A percentile compares a stretch with the other conserved stretches of the same genome.
phyloP scores from a whole-genome alignment of 35 echinoderm and acorn worm genomes.

The Acanthaster planci region DNA sequence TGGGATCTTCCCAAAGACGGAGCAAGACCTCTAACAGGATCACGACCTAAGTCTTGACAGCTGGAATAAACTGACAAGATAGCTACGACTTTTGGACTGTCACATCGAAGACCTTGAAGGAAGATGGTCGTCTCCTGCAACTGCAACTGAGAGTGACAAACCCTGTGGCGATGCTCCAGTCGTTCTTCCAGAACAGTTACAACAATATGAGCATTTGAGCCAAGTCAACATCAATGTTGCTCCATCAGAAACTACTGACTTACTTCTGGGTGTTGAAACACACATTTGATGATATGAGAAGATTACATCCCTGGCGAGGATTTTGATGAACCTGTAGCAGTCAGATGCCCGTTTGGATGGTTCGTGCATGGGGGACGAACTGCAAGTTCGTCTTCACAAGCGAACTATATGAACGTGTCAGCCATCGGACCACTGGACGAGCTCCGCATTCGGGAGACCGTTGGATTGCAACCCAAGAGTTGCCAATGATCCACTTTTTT shows the following conservation, averaged over 20 bases:
- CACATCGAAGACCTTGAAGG: too few relatives aligned
- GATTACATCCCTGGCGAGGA: conserved; percentile 54
- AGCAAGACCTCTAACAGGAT: too few relatives aligned
- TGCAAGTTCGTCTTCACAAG: conserved; percentile 8
- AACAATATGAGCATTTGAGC: neutral
- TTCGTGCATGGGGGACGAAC: conserved; percentile 60
- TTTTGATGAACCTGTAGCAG: conserved; percentile 34
- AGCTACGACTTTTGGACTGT: too few relatives aligned
- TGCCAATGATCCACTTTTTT: conserved; percentile 36
- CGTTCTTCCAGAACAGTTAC: neutral
- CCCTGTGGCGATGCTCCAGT: conserved; percentile 34
- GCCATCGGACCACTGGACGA: conserved; percentile 59
- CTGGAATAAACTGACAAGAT: too few relatives aligned
- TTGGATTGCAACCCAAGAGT: conserved; percentile 51
- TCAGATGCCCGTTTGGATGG: conserved; percentile 75
- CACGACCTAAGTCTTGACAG: too few relatives aligned
- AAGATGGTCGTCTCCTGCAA: too few relatives aligned
- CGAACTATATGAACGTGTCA: conserved; percentile 75
- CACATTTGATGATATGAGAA: conserved; percentile 54
- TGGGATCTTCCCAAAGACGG: too few relatives aligned
- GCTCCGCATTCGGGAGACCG: conserved; percentile 40
- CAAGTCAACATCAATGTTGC: conserved; percentile 18
- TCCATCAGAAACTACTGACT: neutral
- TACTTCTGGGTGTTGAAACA: conserved; percentile 49
- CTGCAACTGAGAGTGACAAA: too few relatives aligned